Evolutionary conservation across 2,888 invertebrate species (phyloP).

Genomic region (Stictocephala bisonia): DNA sequence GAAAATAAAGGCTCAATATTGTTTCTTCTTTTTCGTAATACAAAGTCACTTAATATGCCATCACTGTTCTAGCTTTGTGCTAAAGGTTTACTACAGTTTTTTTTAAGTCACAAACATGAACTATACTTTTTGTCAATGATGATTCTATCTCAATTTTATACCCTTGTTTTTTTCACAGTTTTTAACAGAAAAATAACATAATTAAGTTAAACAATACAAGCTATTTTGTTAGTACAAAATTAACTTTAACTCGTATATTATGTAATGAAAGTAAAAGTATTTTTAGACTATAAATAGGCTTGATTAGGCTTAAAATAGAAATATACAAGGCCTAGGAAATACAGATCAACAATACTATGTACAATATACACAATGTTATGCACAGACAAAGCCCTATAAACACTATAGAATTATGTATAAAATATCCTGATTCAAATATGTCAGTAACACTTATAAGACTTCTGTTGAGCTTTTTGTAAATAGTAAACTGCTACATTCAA

Average conservation of each 20-base stretch:
- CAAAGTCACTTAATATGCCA: too few relatives aligned
- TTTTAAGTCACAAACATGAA: too few relatives aligned
- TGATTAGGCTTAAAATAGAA: constrained; percentile 14
- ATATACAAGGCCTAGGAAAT: constrained; percentile 32
- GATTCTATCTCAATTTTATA: too few relatives aligned
- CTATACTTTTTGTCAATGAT: too few relatives aligned
- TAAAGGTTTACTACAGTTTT: too few relatives aligned
- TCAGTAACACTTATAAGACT: constrained; percentile 34
- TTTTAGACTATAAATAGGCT: constrained; percentile 7
- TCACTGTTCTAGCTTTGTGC: too few relatives aligned
- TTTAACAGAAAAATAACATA: too few relatives aligned
- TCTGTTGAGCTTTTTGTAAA: constrained; percentile 36
- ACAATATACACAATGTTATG: constrained; percentile 41
- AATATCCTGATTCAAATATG: constrained; percentile 31
- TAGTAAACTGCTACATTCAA: constrained; percentile 22
- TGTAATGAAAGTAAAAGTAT: neutral
- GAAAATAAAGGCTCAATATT: too few relatives aligned
- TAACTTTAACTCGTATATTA: neutral
- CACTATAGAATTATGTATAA: constrained; percentile 41
- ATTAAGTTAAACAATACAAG: too few relatives aligned
- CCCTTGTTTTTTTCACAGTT: too few relatives aligned
- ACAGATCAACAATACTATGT: constrained; percentile 33
- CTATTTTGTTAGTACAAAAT: neutral
- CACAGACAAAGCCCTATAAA: constrained; percentile 39
- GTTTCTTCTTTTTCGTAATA: too few relatives aligned